Conservation (phyloP, 2,888 invertebrate species). For the Octonoba sinensis region DNA sequence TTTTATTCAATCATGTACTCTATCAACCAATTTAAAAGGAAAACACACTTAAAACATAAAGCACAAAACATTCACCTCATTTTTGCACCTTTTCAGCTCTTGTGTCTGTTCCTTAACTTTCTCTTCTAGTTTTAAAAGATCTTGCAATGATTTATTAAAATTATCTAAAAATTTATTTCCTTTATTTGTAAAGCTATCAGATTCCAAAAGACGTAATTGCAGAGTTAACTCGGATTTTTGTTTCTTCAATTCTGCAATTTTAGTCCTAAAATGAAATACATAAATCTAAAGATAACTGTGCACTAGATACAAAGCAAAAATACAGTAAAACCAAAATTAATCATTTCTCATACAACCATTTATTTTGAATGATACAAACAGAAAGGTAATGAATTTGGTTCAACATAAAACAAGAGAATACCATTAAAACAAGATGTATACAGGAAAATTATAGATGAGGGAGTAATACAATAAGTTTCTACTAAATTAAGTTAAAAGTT, state of each 20-base stretch:
- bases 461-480: no score
- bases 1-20: no score
- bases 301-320: neutral
- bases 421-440: no score
- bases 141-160: constrained; percentile 36
- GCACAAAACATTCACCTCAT: constrained; percentile 12
- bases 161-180: constrained; percentile 26
- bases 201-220: constrained; percentile 36
- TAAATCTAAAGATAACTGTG: neutral
- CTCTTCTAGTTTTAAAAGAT: constrained; percentile 31
- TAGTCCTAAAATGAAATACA: constrained; percentile 28
- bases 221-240: constrained; percentile 42
- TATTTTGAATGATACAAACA: no score
- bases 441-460: no score
- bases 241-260: constrained; percentile 32
- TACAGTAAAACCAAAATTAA: neutral
- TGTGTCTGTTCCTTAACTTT: constrained; percentile 30
- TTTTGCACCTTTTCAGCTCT: constrained; percentile 11
- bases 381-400: no score
- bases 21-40: no score
- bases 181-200: constrained; percentile 41
- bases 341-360: no score
- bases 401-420: no score
- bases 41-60: no score
- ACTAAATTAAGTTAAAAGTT: no score